A percentile compares a stretch with the other conserved stretches of the same genome.
Evolutionary conservation across 2,113 vertebrate genomes (phyloP).

Genomic region (Haplochromis burtoni): DNA sequence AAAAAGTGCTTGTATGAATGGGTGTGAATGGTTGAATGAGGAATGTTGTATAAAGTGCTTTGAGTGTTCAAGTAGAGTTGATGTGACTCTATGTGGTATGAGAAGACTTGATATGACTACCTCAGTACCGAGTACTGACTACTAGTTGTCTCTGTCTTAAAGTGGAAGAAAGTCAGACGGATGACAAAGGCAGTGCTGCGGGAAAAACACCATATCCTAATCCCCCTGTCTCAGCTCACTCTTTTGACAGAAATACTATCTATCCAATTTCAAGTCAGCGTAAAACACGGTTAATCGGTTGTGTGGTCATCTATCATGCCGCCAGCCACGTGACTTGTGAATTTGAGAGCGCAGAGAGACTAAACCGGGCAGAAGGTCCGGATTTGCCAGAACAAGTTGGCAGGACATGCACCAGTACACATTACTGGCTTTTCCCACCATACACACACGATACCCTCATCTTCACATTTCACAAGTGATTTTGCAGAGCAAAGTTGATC

Average conservation of each 20-base stretch:
- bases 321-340: slow-evolving; percentile 15
- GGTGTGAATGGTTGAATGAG: not conserved
- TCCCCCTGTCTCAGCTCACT: slow-evolving; percentile 2
- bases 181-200: not conserved
- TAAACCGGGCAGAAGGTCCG: not conserved
- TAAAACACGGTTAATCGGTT: slow-evolving; percentile 45
- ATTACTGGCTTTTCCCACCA: not conserved
- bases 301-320: slow-evolving; percentile 40
- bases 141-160: not conserved
- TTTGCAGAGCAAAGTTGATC: not conserved
- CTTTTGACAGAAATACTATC: slow-evolving; percentile 32
- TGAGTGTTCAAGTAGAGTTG: not conserved
- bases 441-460: not conserved
- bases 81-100: not conserved
- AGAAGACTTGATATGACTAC: not conserved
- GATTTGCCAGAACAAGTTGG: slow-evolving; percentile 4
- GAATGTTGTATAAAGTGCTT: not conserved
- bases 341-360: not conserved
- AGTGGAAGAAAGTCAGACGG: not conserved
- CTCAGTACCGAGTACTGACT: not conserved
- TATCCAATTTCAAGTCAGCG: slow-evolving; percentile 31
- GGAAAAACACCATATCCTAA: slow-evolving; percentile 3
- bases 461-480: not conserved
- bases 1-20: not conserved
- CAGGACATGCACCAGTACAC: not conserved